These are phyloP conservation scores for Macaria notata DNA, from an alignment of 2,888 invertebrate genomes.

Conservation along the genomic window DNA sequence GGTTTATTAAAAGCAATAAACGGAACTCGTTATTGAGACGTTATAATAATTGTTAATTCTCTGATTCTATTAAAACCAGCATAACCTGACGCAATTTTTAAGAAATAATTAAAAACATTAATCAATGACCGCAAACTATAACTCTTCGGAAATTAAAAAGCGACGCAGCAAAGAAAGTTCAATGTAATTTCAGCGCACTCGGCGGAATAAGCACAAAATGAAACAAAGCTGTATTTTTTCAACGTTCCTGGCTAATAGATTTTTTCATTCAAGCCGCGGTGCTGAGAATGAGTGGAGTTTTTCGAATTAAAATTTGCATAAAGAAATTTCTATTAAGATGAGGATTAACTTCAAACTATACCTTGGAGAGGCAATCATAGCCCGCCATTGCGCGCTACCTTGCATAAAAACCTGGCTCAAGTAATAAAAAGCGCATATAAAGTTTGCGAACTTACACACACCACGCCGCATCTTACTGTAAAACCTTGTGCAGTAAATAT, in stretches of 20 bases:
- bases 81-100: too few relatives aligned
- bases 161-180: constrained; percentile 23
- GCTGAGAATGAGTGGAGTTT: constrained; percentile 48
- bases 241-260: constrained; percentile 56
- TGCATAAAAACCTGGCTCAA: constrained; percentile 9
- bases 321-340: constrained; percentile 61
- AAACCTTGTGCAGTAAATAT: too few relatives aligned
- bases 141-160: constrained; percentile 3
- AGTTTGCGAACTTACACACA: constrained; percentile 15
- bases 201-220: constrained; percentile 39
- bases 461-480: neutral
- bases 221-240: constrained; percentile 42
- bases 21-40: constrained; percentile 13
- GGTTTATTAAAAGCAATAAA: constrained; percentile 18
- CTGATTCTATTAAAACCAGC: too few relatives aligned
- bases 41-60: constrained; percentile 7
- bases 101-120: too few relatives aligned
- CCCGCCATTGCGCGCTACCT: constrained; percentile 26
- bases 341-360: constrained; percentile 52
- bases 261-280: constrained; percentile 51
- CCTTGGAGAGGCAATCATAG: constrained; percentile 46
- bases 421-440: constrained; percentile 15
- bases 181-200: constrained; percentile 40
- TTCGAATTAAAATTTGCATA: constrained; percentile 62
- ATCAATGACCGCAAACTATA: too few relatives aligned